These are phyloP conservation scores for Eulemur coronatus DNA, from an alignment of 2,797 vertebrate species.

Conservation along the genomic window DNA sequence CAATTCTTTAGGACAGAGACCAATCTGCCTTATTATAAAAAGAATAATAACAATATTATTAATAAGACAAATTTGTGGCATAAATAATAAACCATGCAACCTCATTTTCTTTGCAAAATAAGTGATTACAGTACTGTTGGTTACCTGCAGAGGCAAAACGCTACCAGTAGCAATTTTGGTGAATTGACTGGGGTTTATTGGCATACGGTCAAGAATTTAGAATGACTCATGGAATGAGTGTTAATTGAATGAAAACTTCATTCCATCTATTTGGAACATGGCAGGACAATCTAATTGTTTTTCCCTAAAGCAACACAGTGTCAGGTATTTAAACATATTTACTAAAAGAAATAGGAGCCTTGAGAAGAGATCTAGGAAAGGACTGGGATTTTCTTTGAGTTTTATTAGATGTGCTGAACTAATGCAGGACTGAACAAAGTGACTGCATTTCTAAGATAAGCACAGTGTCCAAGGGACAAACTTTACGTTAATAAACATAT, in stretches of 20 bases:
- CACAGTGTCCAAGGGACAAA: not conserved
- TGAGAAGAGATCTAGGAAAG: not conserved
- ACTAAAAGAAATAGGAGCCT: not conserved
- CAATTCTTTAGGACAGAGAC: not conserved
- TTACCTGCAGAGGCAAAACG: not conserved
- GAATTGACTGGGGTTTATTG: conserved; percentile 5
- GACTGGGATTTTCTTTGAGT: not conserved
- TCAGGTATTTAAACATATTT: not conserved
- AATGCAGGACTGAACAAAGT: not conserved
- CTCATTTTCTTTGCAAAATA: conserved; percentile 33
- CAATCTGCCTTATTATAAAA: not conserved
- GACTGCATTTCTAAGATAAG: not conserved
- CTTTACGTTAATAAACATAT: not conserved
- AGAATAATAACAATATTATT: not conserved
- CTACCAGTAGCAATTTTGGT: not conserved
- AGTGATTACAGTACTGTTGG: not conserved
- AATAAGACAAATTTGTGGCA: not conserved
- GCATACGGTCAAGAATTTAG: conserved; percentile 9
- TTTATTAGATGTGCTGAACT: not conserved
- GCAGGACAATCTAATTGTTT: conserved; percentile 1
- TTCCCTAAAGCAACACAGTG: not conserved
- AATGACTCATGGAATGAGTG: not conserved
- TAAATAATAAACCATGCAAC: conserved; percentile 2
- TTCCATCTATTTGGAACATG: not conserved
- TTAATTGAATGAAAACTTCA: not conserved